These are phyloP conservation scores for Periophthalmus modestus DNA, from an alignment of 2,113 vertebrate genomes.

Conservation along the genomic window DNA sequence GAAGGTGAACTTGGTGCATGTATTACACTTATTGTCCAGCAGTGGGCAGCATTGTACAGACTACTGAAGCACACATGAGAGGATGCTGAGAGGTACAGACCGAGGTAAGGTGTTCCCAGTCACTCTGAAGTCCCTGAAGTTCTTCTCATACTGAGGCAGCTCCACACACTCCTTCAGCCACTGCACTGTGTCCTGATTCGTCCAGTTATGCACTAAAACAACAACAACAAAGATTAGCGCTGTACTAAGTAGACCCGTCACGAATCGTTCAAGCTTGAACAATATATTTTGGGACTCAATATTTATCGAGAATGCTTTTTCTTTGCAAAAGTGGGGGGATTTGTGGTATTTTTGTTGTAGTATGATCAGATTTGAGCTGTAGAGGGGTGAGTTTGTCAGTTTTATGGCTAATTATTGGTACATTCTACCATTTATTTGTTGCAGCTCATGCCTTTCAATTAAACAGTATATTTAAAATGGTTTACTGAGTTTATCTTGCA, in stretches of 20 bases:
- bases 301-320: too few relatives aligned
- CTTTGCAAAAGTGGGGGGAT: too few relatives aligned
- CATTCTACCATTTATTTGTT: too few relatives aligned
- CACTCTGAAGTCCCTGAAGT: conserved; percentile 91
- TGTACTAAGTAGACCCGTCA: not conserved
- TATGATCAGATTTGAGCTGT: too few relatives aligned
- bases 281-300: too few relatives aligned
- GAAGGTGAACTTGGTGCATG: conserved; percentile 5
- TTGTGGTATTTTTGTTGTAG: too few relatives aligned
- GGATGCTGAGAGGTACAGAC: conserved; percentile 60
- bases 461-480: too few relatives aligned
- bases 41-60: conserved; percentile 65
- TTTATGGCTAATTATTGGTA: too few relatives aligned
- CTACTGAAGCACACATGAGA: conserved; percentile 13
- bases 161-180: conserved; percentile 97
- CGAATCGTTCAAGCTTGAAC: too few relatives aligned
- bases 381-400: too few relatives aligned
- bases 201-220: conserved; percentile 96
- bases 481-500: too few relatives aligned
- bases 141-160: conserved; percentile 94
- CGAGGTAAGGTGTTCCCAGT: conserved; percentile 95
- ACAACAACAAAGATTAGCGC: not conserved
- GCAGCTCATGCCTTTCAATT: too few relatives aligned
- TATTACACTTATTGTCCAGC: conserved; percentile 43
- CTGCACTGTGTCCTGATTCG: conserved; percentile 89